Evolutionary conservation across 2,113 vertebrate species (phyloP).

Genomic region (Erythrolamprus reginae): DNA sequence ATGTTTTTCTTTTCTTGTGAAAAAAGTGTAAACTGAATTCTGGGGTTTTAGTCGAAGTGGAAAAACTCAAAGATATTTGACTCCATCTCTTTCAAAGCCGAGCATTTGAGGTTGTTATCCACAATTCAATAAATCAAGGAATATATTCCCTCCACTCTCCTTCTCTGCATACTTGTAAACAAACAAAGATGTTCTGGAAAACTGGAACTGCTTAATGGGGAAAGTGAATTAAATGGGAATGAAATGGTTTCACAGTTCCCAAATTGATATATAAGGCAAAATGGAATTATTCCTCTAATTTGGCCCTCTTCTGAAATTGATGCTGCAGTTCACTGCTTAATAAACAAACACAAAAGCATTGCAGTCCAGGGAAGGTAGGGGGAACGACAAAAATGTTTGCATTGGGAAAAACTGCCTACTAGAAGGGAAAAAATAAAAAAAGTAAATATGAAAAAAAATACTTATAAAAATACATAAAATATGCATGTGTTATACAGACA

Average conservation of each 20-base stretch:
- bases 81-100: neutral
- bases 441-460: neutral
- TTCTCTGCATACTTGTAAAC: neutral
- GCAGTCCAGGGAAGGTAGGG: neutral
- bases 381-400: neutral
- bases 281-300: neutral
- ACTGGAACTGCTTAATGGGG: neutral
- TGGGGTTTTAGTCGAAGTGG: neutral
- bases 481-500: neutral
- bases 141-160: neutral
- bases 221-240: neutral
- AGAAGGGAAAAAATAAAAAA: neutral
- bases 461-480: neutral
- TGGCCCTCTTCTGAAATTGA: neutral
- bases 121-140: neutral
- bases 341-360: neutral
- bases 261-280: neutral
- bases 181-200: neutral
- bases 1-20: neutral
- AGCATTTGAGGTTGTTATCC: neutral
- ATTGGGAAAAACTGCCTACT: neutral
- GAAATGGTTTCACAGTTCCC: neutral
- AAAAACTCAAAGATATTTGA: neutral
- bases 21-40: neutral
- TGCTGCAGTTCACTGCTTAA: neutral